Conservation (phyloP, 2,113 vertebrate species). For the Machaerirhynchus nigripectus region DNA sequence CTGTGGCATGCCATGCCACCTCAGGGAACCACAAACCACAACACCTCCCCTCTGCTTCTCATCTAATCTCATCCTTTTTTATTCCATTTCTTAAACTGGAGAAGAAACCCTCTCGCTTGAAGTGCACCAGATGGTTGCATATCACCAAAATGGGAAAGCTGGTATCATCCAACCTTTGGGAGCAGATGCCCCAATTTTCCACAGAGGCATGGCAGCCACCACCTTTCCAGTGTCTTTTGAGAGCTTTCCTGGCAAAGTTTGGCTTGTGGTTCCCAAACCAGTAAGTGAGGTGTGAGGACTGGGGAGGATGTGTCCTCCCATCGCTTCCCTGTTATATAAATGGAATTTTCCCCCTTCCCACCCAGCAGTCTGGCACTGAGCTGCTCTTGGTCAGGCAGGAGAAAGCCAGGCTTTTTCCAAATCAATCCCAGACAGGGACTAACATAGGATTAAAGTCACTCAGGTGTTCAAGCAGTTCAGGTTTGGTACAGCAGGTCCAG, state of each 20-base stretch:
- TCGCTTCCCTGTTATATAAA: not conserved
- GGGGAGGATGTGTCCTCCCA: not conserved
- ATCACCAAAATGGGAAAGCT: constrained; percentile 4
- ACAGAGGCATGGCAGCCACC: not conserved
- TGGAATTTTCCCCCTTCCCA: not conserved
- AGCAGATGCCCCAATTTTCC: not conserved
- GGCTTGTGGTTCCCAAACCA: not conserved
- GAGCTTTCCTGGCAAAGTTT: not conserved
- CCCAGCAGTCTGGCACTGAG: not conserved
- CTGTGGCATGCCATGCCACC: no score
- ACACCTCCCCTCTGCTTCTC: not conserved
- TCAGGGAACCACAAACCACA: no score
- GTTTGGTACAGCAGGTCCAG: not conserved
- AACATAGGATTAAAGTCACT: accelerated
- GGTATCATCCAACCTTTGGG: not conserved
- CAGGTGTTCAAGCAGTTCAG: not conserved
- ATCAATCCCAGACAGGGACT: not conserved
- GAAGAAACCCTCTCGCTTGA: not conserved
- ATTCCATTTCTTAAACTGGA: not conserved
- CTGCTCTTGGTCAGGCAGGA: not conserved
- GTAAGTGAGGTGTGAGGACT: accelerated
- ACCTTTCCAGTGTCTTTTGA: accelerated
- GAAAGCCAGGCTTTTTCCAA: not conserved
- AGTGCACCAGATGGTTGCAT: not conserved
- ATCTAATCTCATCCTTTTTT: not conserved